Evolutionary conservation across 2,888 invertebrate genomes (phyloP), one percentile per base, ranked within the genome.

Genomic region (Theretra japonica): DNA sequence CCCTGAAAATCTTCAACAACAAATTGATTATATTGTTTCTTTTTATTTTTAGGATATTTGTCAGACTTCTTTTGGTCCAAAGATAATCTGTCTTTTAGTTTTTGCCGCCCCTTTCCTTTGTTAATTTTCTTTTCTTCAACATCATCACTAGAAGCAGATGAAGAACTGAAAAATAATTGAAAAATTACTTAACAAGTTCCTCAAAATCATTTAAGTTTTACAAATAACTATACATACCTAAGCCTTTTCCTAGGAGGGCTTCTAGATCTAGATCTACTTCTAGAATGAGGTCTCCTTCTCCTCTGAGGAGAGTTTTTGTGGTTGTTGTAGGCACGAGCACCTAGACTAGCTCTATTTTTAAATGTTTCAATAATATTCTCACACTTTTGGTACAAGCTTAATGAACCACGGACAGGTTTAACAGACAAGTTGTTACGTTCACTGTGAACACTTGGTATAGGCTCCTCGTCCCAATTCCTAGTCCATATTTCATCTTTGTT

Each of bases 381-480:
- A 82, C 79, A 86, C 80, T 95, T 96, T 86, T 96, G 96, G 86
- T 95, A 95, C 83, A 96, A 92, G 75, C 95, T 88, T 80, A 96
- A 86, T 79, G 95, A 89, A 77, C 96, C 95, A 76, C 95, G 90
- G 41, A 95, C 95, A 70, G 95, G 95, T 82, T 96, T 96, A 33
- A 96, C 96, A 72, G 96, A 95, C 83, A 96, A 93, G 76, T 94
- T 95, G 90, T 96, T 96, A 56, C 97, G 95, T 87, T 97, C 97
- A 88, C 97, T 97, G 85, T 97, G 96, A 71, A 97, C 97, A 89
- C 97, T 97, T 59, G 99, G 99, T 79, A 99, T 95, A 48, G 99
- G 98, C 88, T 99, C 99, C 76, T 96, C 96, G 81, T 97, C 97
- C 99, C 99, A 99, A 93, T 99, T 98, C 85, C 98, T 97, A 1